A percentile compares a stretch with the other conserved stretches of the same genome.
Evolutionary conservation across 2,797 vertebrate genomes (phyloP).

Genomic region (Triplophysa yarkandensis): DNA sequence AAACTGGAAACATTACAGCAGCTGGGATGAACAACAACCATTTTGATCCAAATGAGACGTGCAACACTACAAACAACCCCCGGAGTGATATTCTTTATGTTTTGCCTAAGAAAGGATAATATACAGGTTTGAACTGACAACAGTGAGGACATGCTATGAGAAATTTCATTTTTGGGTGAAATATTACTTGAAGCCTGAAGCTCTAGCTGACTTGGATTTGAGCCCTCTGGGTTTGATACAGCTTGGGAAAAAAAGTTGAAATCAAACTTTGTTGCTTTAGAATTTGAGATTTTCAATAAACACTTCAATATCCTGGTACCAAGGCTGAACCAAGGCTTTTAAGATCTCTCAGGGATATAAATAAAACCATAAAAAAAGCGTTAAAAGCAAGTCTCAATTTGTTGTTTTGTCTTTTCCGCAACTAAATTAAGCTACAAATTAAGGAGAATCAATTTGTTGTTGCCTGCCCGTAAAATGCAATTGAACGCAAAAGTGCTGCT

Average conservation of each 20-base stretch:
- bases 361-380: not conserved
- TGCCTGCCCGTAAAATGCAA: conserved; percentile 22
- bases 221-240: too few relatives aligned
- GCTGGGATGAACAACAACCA: conserved; percentile 26
- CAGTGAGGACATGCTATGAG: too few relatives aligned
- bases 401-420: not conserved
- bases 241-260: too few relatives aligned
- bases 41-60: conserved; percentile 59
- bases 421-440: not conserved
- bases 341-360: not conserved
- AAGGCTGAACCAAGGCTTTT: not conserved
- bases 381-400: not conserved
- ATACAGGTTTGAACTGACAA: too few relatives aligned
- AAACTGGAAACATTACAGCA: conserved; percentile 28
- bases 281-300: too few relatives aligned
- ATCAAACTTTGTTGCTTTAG: too few relatives aligned
- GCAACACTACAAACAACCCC: conserved; percentile 44
- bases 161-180: too few relatives aligned
- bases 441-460: conserved; percentile 24
- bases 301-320: not conserved
- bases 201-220: too few relatives aligned
- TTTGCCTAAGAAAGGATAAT: too few relatives aligned
- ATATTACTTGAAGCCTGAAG: too few relatives aligned
- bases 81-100: too few relatives aligned
- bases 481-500: conserved; percentile 16